These are phyloP conservation scores for Acropora yongei DNA, from an alignment of 64 coral and sea anemone species.

Conservation along the genomic window DNA sequence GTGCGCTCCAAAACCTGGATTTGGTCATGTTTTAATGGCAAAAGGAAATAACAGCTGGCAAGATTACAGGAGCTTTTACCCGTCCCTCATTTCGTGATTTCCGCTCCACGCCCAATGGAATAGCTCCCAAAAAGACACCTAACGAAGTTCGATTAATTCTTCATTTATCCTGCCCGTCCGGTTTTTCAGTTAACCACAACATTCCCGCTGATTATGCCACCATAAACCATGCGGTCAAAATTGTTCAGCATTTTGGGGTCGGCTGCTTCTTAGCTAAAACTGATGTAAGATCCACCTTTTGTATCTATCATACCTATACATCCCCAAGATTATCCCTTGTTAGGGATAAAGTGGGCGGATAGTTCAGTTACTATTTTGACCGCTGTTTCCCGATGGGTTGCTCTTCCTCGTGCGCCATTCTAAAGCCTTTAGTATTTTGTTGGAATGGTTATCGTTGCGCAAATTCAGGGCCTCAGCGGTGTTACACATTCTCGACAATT, in stretches of 20 bases:
- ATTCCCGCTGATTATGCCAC: background rate
- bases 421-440: background rate
- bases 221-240: background rate
- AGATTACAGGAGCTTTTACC: too few relatives aligned
- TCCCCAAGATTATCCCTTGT: conserved; percentile 3
- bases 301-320: background rate
- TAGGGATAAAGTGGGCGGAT: background rate
- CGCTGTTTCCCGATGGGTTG: background rate
- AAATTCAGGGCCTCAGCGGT: background rate
- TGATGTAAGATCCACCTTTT: background rate
- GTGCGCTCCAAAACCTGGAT: too few relatives aligned
- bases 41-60: too few relatives aligned
- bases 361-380: background rate
- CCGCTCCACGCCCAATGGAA: too few relatives aligned
- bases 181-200: background rate
- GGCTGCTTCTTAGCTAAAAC: conserved; percentile 2
- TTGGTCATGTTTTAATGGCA: too few relatives aligned
- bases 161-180: background rate
- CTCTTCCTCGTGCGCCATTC: background rate
- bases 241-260: background rate
- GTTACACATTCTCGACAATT: background rate
- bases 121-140: too few relatives aligned
- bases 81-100: too few relatives aligned
- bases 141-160: too few relatives aligned
- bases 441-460: background rate